A percentile compares a stretch with the other conserved stretches of the same genome.
Conservation (phyloP, 2,113 vertebrate species). For the Syrmaticus mikado region DNA sequence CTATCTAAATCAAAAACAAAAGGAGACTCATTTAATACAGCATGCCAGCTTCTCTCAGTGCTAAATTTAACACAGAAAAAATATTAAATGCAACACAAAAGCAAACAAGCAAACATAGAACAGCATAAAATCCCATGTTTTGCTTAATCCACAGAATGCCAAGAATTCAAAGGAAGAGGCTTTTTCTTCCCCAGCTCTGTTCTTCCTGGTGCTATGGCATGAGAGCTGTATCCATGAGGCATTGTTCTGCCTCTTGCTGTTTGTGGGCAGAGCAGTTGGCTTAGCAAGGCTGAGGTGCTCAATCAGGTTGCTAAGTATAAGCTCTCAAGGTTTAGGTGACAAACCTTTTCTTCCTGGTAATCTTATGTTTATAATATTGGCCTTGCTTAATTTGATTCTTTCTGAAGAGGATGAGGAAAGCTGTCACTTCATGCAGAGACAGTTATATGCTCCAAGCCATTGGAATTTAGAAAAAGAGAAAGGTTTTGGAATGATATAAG, state of each 20-base stretch:
- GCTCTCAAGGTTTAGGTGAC: neutral
- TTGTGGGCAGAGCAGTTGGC: too few species aligned
- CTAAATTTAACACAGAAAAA: neutral
- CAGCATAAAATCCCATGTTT: neutral
- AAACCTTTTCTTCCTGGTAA: neutral
- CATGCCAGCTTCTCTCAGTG: accelerated
- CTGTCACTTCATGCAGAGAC: conserved; percentile 14
- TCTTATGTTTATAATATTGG: neutral
- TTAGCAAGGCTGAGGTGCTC: too few species aligned
- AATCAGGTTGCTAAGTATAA: too few species aligned
- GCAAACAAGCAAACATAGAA: neutral
- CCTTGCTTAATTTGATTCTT: neutral
- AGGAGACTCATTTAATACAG: neutral
- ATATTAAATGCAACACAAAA: neutral
- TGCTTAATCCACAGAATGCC: neutral
- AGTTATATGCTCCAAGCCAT: conserved; percentile 3
- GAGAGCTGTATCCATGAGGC: accelerated
- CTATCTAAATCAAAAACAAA: neutral
- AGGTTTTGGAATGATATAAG: neutral
- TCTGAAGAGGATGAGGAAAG: neutral
- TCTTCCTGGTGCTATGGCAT: neutral
- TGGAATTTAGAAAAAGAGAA: too few species aligned
- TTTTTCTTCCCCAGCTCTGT: neutral
- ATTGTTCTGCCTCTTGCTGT: neutral
- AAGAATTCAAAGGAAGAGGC: neutral